Evolutionary conservation across 2,797 vertebrate genomes (phyloP).

Genomic region (Catostomus latipinnis): DNA sequence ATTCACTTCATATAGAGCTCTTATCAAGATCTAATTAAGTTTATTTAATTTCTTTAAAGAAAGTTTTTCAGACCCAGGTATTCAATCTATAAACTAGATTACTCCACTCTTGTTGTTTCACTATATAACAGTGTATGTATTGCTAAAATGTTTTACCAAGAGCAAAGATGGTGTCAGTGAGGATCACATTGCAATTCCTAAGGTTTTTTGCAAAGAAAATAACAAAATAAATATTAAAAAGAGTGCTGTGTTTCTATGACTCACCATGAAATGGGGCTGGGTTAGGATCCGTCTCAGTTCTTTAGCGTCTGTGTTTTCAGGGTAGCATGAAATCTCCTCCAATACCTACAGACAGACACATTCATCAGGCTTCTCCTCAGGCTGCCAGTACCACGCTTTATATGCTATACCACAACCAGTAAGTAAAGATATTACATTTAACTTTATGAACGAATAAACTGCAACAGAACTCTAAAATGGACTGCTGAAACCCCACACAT

Average conservation of each 20-base stretch:
- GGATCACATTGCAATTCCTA: neutral
- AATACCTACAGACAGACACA: conserved; percentile 82
- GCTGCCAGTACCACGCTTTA: neutral
- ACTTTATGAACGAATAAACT: neutral
- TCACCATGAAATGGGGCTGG: conserved; percentile 99
- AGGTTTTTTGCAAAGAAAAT: neutral
- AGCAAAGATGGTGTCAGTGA: neutral
- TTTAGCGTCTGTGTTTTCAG: conserved; percentile 95
- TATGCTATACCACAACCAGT: neutral
- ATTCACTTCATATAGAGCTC: too few species aligned
- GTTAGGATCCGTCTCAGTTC: conserved; percentile 96
- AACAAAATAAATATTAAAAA: neutral
- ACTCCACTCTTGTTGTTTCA: neutral
- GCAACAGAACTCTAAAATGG: conserved; percentile 20
- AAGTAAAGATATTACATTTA: neutral
- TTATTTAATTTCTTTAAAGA: neutral
- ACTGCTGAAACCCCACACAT: conserved; percentile 30
- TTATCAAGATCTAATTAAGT: neutral
- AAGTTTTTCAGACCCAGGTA: neutral
- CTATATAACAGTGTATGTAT: neutral
- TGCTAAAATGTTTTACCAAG: neutral
- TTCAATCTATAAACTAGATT: neutral
- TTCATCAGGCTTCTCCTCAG: conserved; percentile 26
- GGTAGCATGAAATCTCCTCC: conserved; percentile 98
- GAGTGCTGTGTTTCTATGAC: conserved; percentile 47